Conservation (phyloP, 2,113 vertebrate species). For the Sturnira hondurensis region DNA sequence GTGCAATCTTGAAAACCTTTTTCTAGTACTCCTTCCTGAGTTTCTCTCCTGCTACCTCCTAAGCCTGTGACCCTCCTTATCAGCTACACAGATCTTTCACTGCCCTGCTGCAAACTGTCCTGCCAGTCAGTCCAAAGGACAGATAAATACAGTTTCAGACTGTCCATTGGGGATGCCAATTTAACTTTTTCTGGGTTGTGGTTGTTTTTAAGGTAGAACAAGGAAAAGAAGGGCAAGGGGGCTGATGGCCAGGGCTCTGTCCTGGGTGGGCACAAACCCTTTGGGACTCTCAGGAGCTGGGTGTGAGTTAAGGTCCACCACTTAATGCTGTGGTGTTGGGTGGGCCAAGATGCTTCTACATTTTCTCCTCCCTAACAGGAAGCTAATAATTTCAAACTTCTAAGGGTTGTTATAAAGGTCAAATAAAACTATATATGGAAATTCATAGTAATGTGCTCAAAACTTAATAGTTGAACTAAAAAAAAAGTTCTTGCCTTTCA, state of each 20-base stretch:
- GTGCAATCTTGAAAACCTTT: constrained; percentile 13
- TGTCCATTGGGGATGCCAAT: background rate
- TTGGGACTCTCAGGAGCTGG: background rate
- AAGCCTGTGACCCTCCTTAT: background rate
- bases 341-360: background rate
- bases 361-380: background rate
- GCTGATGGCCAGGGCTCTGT: background rate
- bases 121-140: background rate
- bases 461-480: background rate
- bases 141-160: background rate
- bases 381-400: background rate
- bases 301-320: background rate
- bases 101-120: background rate
- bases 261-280: background rate
- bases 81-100: background rate
- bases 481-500: background rate
- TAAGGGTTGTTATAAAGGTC: background rate
- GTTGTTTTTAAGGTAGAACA: background rate
- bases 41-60: background rate
- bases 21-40: background rate
- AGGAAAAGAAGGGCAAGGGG: background rate
- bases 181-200: background rate
- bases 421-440: constrained; percentile 1
- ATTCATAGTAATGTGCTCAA: background rate
- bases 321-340: background rate